These are phyloP conservation scores for Rhagoletis zephyria DNA, from an alignment of 1,140 invertebrate genomes.

Conservation along the genomic window DNA sequence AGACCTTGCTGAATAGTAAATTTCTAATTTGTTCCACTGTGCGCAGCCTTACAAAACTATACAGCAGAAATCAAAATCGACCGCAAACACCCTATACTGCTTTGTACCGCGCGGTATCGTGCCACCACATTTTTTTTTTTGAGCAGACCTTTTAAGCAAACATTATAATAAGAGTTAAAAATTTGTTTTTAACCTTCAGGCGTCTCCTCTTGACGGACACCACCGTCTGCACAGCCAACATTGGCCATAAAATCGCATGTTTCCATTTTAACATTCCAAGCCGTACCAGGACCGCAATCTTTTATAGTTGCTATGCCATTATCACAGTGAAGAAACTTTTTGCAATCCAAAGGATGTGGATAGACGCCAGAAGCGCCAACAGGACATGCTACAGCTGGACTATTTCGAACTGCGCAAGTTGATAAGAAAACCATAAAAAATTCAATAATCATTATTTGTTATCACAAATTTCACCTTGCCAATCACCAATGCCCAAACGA, in stretches of 20 bases:
- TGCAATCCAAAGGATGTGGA: slow-evolving; percentile 77
- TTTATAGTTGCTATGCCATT: slow-evolving; percentile 76
- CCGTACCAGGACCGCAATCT: slow-evolving; percentile 78
- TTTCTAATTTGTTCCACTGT: too few species aligned
- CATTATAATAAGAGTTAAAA: too few species aligned
- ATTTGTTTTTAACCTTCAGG: background rate
- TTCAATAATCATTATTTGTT: slow-evolving; percentile 3
- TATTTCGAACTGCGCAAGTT: background rate
- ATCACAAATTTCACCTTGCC: too few species aligned
- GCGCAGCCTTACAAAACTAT: too few species aligned
- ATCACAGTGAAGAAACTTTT: slow-evolving; percentile 78
- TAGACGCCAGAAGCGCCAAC: slow-evolving; percentile 74
- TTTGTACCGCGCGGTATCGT: too few species aligned
- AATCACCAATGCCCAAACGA: background rate
- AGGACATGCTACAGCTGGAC: slow-evolving; percentile 67
- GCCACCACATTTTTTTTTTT: too few species aligned
- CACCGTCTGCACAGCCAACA: slow-evolving; percentile 69
- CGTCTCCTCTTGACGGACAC: too few species aligned
- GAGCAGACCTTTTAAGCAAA: too few species aligned
- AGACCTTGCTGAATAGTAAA: too few species aligned
- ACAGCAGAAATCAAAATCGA: too few species aligned
- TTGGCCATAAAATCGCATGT: slow-evolving; percentile 78
- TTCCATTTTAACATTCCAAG: slow-evolving; percentile 76
- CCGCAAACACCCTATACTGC: too few species aligned
- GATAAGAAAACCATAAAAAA: background rate